Evolutionary conservation across 2,888 invertebrate species (phyloP), one percentile per base, ranked within the genome.

Genomic region (Andrena minutula): DNA sequence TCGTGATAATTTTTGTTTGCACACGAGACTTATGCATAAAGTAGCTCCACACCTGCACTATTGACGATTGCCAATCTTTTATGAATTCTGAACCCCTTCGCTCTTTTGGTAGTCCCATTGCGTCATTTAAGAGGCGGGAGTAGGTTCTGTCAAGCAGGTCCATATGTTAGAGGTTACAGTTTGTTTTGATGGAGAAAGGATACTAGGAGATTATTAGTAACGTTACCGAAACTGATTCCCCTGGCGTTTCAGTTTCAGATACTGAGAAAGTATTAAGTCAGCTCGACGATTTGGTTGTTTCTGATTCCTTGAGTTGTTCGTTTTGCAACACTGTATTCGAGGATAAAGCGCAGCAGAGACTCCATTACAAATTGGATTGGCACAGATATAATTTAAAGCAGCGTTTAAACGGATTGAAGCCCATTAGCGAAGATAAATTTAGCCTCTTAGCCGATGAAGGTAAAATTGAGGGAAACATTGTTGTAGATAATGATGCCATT

Each of bases 351-450:
- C 95, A 96, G 77, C 97, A 97, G 93, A 95, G 96, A 20, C 95
- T 96, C 6, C 98, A 98, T 92, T 98, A 97, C 91, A 97, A 97
- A 91, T 94, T 97, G 51, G 98, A 98, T 92, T 98, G 97, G 97
- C 98, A 98, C 92, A 95, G 97, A 2, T 97, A 97, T 90, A 98
- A 98, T 93, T 94, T 98, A 53, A 97, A 97, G 89, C 95, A 96
- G 85, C 96, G 96, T 84, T 92, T 97, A 12, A 95, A 95, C 86
- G 96, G 96, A 8, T 94, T 94, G 70, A 91, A 93, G 63, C 92
- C 95, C 2, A 92, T 96, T 28, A 94, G 94, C 8, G 96, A 96
- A 90, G 95, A 95, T 63, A 94, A 94, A 82, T 96, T 96, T 93
- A 93, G 94, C 74, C 93, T 94, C 47, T 93, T 95, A 83, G 94